Percentiles rank a stretch among this genome's conserved stretches.
phyloP scores from a whole-genome alignment of 2,888 invertebrate species.

The Synanthedon vespiformis region DNA sequence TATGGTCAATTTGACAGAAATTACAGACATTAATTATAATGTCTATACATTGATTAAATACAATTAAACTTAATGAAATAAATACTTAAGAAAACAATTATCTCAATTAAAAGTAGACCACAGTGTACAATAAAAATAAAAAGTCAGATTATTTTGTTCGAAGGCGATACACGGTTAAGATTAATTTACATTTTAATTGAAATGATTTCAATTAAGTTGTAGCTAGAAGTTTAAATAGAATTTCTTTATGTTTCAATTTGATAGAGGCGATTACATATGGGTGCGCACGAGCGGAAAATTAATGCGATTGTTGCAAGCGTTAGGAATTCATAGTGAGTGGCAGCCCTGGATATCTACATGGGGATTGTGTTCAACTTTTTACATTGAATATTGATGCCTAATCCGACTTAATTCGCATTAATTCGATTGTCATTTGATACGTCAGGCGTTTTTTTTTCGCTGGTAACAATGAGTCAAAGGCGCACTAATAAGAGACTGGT shows the following conservation, averaged over 20 bases:
- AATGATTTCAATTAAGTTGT: not conserved
- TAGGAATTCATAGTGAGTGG: slow-evolving; percentile 31
- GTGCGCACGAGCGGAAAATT: slow-evolving; percentile 63
- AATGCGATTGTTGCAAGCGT: slow-evolving; percentile 52
- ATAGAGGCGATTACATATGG: slow-evolving; percentile 30
- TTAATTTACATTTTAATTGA: not conserved
- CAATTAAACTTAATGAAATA: no score
- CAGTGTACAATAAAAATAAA: no score
- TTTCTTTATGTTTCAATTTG: slow-evolving; percentile 36
- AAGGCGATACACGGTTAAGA: no score
- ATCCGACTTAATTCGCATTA: slow-evolving; percentile 7
- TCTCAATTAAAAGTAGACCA: no score
- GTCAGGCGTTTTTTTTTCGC: not conserved
- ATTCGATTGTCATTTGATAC: slow-evolving; percentile 1
- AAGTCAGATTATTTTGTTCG: no score
- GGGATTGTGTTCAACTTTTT: slow-evolving; percentile 19
- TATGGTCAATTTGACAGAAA: not conserved
- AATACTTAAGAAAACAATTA: no score
- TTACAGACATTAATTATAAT: no score
- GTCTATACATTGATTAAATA: no score
- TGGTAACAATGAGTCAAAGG: not conserved
- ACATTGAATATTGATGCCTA: slow-evolving; percentile 1
- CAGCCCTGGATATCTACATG: slow-evolving; percentile 33
- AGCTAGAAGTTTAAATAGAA: not conserved
- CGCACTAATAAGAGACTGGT: slow-evolving; percentile 23